Percentiles rank a stretch among this genome's conserved stretches.
phyloP scores from a whole-genome alignment of 1,140 invertebrate species.

The Solenopsis fugax region DNA sequence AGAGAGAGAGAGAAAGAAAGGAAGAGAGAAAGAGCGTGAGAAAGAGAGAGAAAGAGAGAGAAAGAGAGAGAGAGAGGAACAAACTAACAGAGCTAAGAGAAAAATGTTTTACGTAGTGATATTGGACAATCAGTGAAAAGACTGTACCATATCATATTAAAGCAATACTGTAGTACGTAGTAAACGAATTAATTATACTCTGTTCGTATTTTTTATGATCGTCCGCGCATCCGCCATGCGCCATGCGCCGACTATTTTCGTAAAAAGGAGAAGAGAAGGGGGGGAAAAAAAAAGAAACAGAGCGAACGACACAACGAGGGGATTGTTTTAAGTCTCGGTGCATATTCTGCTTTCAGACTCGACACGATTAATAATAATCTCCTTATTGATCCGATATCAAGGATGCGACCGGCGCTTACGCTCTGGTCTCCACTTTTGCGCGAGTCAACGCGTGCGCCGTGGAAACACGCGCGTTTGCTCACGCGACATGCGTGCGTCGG shows the following conservation, averaged over 20 bases:
- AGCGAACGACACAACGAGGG: conserved; percentile 5
- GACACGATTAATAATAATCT: conserved; percentile 61
- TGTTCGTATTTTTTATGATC: conserved; percentile 72
- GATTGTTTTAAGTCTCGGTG: conserved; percentile 27
- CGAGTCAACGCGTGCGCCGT: conserved; percentile 14
- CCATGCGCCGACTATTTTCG: conserved; percentile 56
- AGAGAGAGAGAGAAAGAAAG: not conserved
- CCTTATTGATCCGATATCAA: conserved; percentile 49
- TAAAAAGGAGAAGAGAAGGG: not conserved
- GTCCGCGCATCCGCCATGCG: conserved; percentile 56
- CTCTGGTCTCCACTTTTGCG: not conserved
- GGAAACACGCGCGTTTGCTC: conserved; percentile 39
- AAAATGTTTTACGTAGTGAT: conserved; percentile 84
- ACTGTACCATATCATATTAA: conserved; percentile 86
- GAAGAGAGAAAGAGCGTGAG: not conserved
- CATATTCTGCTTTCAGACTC: conserved; percentile 29
- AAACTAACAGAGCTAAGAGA: conserved; percentile 55
- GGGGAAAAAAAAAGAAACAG: not conserved
- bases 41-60: not conserved
- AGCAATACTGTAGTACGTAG: conserved; percentile 84
- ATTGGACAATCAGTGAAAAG: conserved; percentile 87
- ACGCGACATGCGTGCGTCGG: conserved; percentile 2
- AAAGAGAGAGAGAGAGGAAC: conserved; percentile 9
- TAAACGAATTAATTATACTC: conserved; percentile 74
- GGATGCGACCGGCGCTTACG: conserved; percentile 1